A percentile compares a stretch with the other conserved stretches of the same genome.
phyloP scores from a whole-genome alignment of 2,888 invertebrate species.

The Lepidonotus clava region DNA sequence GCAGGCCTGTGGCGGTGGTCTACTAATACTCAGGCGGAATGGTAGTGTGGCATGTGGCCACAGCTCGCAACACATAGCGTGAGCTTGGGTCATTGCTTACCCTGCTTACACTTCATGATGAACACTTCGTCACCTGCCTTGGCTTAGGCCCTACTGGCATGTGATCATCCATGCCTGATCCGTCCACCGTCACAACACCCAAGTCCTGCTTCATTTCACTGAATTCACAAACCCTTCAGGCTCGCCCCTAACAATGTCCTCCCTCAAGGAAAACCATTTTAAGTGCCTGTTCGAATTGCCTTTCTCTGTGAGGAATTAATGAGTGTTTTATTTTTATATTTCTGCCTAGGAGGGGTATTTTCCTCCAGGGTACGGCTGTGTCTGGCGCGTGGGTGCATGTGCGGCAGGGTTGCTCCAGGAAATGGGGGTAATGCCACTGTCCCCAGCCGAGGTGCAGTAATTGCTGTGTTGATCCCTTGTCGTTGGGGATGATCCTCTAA shows the following conservation, averaged over 20 bases:
- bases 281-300: no score
- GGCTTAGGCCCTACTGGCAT: not conserved
- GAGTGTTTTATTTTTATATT: no score
- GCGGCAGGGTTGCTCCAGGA: conserved; percentile 12
- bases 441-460: not conserved
- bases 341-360: no score
- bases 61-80: conserved; percentile 24
- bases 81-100: conserved; percentile 34
- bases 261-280: no score
- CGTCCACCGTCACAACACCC: no score
- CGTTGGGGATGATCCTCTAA: conserved; percentile 12
- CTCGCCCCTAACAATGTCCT: no score
- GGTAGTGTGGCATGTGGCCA: conserved; percentile 26
- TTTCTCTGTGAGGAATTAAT: no score
- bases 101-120: not conserved
- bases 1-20: not conserved
- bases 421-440: not conserved
- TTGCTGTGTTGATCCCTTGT: conserved; percentile 36
- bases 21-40: not conserved
- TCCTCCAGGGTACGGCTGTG: no score
- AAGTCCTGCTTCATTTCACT: no score
- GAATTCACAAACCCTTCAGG: no score
- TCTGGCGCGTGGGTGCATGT: no score
- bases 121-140: conserved; percentile 3
- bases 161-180: not conserved